These are phyloP conservation scores for Teleiodes luculella DNA, from an alignment of 2,888 invertebrate species.

Conservation along the genomic window DNA sequence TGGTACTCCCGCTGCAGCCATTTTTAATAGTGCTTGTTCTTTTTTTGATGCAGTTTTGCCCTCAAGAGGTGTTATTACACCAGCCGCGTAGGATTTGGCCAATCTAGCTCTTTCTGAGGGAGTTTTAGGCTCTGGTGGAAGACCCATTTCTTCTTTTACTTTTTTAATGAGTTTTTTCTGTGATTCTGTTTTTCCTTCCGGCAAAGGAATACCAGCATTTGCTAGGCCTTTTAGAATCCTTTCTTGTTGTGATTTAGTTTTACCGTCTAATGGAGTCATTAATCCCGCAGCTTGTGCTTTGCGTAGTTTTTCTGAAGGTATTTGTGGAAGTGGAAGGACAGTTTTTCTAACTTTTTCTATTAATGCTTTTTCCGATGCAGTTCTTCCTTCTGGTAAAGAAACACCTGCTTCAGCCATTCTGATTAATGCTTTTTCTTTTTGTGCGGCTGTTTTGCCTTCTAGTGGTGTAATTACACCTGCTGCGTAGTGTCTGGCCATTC, in stretches of 20 bases:
- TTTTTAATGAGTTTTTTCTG: constrained; percentile 36
- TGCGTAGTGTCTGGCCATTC: background rate
- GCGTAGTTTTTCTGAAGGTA: constrained; percentile 25
- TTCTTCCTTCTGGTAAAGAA: constrained; percentile 30
- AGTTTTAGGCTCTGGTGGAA: constrained; percentile 34
- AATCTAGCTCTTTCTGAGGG: constrained; percentile 26
- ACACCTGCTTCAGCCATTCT: constrained; percentile 33
- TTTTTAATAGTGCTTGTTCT: constrained; percentile 16
- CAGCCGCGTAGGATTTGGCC: constrained; percentile 29
- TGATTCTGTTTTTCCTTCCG: constrained; percentile 38
- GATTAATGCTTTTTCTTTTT: constrained; percentile 27
- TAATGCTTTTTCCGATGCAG: constrained; percentile 27
- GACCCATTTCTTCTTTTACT: constrained; percentile 25
- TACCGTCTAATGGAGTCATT: constrained; percentile 20
- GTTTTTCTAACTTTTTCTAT: constrained; percentile 21
- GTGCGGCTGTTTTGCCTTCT: constrained; percentile 27
- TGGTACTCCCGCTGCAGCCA: constrained; percentile 11
- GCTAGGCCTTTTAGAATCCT: background rate
- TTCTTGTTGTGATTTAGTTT: background rate
- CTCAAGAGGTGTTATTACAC: constrained; percentile 23
- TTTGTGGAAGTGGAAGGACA: constrained; percentile 13
- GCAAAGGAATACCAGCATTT: constrained; percentile 24
- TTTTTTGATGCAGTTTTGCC: constrained; percentile 39
- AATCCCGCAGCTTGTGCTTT: constrained; percentile 22
- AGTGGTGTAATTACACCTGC: constrained; percentile 23